Base-by-base conservation (phyloP, 2,797 vertebrate species). In the Aulostomus chinensis region DNA sequence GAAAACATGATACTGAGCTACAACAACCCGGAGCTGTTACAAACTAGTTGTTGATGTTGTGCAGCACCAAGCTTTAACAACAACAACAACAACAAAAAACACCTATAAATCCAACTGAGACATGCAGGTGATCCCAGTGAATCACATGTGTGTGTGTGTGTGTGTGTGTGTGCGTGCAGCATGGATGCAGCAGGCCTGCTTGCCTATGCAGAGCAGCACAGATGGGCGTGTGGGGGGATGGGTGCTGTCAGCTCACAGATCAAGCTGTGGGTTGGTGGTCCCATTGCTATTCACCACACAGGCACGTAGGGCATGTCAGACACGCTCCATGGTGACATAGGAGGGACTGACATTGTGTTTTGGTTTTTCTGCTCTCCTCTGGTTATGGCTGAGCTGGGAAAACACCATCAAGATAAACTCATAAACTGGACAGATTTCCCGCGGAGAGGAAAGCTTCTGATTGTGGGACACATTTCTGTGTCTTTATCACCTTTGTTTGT, bases 201-300 rank as follows among this genome's bases (percentile, higher is more conserved):
- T 84, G 67, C 26, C 76, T 77, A 76, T 85, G 85, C 86, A 80
- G 79, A 83, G 77, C 62, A 39, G 78, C 84, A 76, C 86, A 87
- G 88, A 87, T 89, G 85, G 88, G 78, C 59, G 67, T 74, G 68
- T 70, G 47, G 86, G 88, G 84, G 88, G 85, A 87, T 83, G 88
- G 86, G 86, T 68, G 76, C 80, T 87, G 87, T 88, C 86, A 87
- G 74, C 76, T 51, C 73, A 47, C 76, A 78, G 81, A 89, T 86
- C 81, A 85, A 76, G 78, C 79, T 79, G 75, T 80, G 80, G 84
- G 84, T 85, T 78, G 83, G 80, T 65, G 77, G 78, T 83, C 85
- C 84, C 85, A 87, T 88, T 87, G 81, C 86, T 85, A 83, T 83
- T 88, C 85, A 59, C 49, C 77, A 58, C 84, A 60, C 76, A 81